Conservation (phyloP, 2,888 invertebrate species). For the Caenorhabditis zanzibari region DNA sequence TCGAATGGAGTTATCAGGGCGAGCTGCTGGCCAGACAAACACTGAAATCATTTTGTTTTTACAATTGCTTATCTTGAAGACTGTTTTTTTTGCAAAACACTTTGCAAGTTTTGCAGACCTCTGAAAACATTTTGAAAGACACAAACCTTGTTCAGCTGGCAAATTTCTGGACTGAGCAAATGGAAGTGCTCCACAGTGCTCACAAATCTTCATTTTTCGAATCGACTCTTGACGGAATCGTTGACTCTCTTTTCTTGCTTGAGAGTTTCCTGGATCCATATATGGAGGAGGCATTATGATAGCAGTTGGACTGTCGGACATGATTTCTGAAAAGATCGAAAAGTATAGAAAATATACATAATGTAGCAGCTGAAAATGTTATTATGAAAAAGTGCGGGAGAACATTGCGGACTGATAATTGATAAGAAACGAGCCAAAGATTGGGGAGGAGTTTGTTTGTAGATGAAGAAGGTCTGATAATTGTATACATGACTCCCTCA, state of each 20-base stretch:
- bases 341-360: background rate
- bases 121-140: background rate
- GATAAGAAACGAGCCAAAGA: slow-evolving; percentile 42
- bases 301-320: slow-evolving; percentile 49
- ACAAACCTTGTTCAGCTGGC: slow-evolving; percentile 50
- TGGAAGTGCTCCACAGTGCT: slow-evolving; percentile 65
- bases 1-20: slow-evolving; percentile 71
- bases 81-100: too few relatives aligned
- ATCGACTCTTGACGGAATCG: slow-evolving; percentile 54
- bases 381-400: slow-evolving; percentile 34
- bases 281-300: slow-evolving; percentile 70
- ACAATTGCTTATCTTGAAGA: background rate
- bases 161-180: slow-evolving; percentile 41
- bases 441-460: slow-evolving; percentile 50
- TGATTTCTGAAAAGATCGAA: background rate
- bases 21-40: slow-evolving; percentile 73
- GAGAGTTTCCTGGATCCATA: slow-evolving; percentile 70
- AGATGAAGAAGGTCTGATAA: background rate
- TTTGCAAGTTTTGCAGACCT: background rate
- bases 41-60: slow-evolving; percentile 44
- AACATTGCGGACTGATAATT: slow-evolving; percentile 15
- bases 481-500: slow-evolving; percentile 2
- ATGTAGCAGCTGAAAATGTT: slow-evolving; percentile 36
- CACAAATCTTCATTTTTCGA: slow-evolving; percentile 51
- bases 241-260: slow-evolving; percentile 56